These are phyloP conservation scores for Sinhomidia bicolor DNA, from an alignment of 2,888 invertebrate species.

Conservation along the genomic window DNA sequence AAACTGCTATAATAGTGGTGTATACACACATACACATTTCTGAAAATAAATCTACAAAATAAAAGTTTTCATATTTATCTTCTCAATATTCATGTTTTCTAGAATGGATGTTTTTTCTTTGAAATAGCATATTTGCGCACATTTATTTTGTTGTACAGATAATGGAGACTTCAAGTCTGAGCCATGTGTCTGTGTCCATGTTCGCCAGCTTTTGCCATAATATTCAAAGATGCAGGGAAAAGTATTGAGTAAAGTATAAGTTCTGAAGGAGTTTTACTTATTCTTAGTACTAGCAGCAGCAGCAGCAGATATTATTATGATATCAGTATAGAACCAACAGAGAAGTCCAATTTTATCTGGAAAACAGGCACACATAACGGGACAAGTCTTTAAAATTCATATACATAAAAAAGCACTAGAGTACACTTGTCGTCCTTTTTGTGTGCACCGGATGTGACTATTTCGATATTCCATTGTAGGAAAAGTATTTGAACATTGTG, in stretches of 20 bases:
- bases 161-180: slow-evolving; percentile 64
- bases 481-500: background rate
- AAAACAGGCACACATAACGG: background rate
- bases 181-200: slow-evolving; percentile 54
- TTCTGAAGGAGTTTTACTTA: background rate
- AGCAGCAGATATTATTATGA: background rate
- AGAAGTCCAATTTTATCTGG: background rate
- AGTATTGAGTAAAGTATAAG: slow-evolving; percentile 16
- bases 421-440: background rate
- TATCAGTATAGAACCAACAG: background rate
- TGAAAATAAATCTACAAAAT: slow-evolving; percentile 26
- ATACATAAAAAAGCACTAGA: background rate
- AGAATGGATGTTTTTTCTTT: too few species aligned
- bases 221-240: slow-evolving; percentile 25
- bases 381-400: background rate
- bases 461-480: background rate
- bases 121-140: background rate
- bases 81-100: slow-evolving; percentile 64
- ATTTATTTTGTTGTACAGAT: slow-evolving; percentile 26
- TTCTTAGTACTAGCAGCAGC: too few species aligned
- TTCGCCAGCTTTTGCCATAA: background rate
- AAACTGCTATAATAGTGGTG: background rate
- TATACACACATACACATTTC: background rate
- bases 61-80: slow-evolving; percentile 58
- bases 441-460: slow-evolving; percentile 38